phyloP scores from a whole-genome alignment of 2,888 invertebrate species.

The Apantesis nais region DNA sequence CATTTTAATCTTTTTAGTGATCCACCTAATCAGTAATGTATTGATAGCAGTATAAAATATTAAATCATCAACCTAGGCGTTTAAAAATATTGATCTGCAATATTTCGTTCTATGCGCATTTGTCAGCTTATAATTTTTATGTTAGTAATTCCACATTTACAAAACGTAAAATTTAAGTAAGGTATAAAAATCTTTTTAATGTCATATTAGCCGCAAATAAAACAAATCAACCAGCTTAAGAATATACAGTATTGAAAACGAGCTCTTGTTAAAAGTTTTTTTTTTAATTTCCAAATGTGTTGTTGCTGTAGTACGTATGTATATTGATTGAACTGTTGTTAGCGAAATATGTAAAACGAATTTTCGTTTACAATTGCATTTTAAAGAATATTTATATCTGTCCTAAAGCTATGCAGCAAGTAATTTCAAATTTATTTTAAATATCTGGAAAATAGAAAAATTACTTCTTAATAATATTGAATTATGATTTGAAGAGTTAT shows the following conservation, averaged over 20 bases:
- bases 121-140: background rate
- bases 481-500: too few species aligned
- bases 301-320: background rate
- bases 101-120: background rate
- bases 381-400: background rate
- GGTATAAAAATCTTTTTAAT: background rate
- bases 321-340: background rate
- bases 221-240: background rate
- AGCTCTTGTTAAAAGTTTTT: background rate
- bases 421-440: background rate
- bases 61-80: background rate
- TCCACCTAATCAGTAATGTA: background rate
- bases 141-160: background rate
- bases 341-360: background rate
- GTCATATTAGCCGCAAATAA: background rate
- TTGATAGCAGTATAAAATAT: background rate
- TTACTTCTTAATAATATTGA: too few species aligned
- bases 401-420: background rate
- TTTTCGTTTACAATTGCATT: background rate
- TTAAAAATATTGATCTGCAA: too few species aligned
- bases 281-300: background rate
- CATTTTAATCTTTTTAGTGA: background rate
- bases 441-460: too few species aligned
- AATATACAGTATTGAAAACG: background rate
- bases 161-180: background rate